Conservation (phyloP, 2,113 vertebrate genomes). For the Spea bombifrons region DNA sequence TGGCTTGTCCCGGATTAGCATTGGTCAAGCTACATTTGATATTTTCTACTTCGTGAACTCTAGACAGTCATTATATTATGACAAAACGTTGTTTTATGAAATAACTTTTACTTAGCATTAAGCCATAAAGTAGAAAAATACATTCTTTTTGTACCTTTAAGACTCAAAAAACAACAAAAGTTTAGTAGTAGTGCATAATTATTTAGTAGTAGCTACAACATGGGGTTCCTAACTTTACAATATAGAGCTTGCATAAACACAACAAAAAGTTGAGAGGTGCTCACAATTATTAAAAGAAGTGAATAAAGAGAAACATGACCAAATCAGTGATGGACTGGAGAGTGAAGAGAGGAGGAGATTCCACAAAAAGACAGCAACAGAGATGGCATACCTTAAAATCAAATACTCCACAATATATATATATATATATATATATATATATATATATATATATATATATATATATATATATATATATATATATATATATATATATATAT, state of each 20-base stretch:
- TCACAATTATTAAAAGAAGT: conserved; percentile 68
- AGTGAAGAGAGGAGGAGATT: conserved; percentile 28
- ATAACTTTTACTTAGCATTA: conserved; percentile 82
- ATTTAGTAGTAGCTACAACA: conserved; percentile 74
- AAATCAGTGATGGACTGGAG: conserved; percentile 57
- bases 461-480: neutral
- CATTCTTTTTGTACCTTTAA: conserved; percentile 72
- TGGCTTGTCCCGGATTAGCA: conserved; percentile 35
- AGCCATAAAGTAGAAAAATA: conserved; percentile 85
- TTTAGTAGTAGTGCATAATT: conserved; percentile 74
- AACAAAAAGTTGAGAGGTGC: conserved; percentile 62
- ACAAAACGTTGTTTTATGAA: conserved; percentile 80
- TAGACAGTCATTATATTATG: conserved; percentile 74
- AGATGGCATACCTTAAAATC: conserved; percentile 57
- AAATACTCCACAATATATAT: conserved; percentile 52
- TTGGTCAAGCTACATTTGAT: conserved; percentile 37
- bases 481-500: neutral
- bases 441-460: conserved; percentile 36
- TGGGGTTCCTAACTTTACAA: conserved; percentile 73
- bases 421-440: neutral
- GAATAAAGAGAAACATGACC: conserved; percentile 56
- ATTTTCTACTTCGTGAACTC: conserved; percentile 66
- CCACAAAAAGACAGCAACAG: conserved; percentile 59
- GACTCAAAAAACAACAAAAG: conserved; percentile 77
- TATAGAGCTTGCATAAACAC: conserved; percentile 72